Percentiles rank a stretch among this genome's conserved stretches.
Evolutionary conservation across 2,797 vertebrate genomes (phyloP).

Genomic region (Dryobates pubescens): DNA sequence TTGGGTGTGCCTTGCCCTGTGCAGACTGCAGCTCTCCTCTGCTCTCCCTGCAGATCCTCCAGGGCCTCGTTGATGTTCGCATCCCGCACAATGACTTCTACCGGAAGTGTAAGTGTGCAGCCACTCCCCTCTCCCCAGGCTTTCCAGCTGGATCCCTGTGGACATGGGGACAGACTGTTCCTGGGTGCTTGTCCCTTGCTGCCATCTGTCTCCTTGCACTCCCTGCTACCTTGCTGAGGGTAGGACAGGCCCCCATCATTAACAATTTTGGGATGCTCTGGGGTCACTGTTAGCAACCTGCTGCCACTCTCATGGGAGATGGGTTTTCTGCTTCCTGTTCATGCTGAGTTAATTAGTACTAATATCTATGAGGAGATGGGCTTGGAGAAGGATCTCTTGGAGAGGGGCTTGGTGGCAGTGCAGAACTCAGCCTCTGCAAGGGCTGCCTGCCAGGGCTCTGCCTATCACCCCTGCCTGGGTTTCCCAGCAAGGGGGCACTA

Average conservation of each 20-base stretch:
- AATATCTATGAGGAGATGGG: neutral
- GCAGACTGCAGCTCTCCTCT: neutral
- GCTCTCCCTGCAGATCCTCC: slow-evolving; percentile 86
- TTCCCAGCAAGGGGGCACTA: neutral
- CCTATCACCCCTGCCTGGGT: neutral
- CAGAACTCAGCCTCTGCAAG: neutral
- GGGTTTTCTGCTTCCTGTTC: neutral
- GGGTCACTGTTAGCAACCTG: fast-evolving
- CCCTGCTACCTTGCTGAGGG: neutral
- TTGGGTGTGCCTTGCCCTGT: fast-evolving
- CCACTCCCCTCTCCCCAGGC: neutral
- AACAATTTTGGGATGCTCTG: neutral
- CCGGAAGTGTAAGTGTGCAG: slow-evolving; percentile 83
- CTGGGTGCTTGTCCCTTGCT: fast-evolving
- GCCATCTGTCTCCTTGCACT: neutral
- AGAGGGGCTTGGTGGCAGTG: neutral
- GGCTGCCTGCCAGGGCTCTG: fast-evolving
- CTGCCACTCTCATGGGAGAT: fast-evolving
- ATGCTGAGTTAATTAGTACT: neutral
- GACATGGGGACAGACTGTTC: fast-evolving
- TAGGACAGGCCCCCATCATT: neutral
- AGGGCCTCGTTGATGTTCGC: slow-evolving; percentile 93
- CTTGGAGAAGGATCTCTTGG: neutral
- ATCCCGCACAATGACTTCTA: slow-evolving; percentile 95
- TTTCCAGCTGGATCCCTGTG: fast-evolving